phyloP scores from a whole-genome alignment of 2,888 invertebrate genomes.

The Conops quadrifasciatus region DNA sequence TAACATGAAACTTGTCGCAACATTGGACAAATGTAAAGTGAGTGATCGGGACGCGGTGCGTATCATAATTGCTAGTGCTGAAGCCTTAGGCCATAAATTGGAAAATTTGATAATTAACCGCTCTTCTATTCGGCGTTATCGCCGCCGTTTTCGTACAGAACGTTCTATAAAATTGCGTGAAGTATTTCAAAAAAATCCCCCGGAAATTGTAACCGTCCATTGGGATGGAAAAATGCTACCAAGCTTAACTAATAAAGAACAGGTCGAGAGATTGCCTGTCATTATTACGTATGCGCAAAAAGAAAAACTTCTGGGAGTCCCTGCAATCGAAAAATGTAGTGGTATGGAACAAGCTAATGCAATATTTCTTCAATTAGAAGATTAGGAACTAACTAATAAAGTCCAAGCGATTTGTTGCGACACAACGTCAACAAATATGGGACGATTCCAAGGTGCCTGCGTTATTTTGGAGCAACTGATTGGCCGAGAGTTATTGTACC shows the following conservation, averaged over 20 bases:
- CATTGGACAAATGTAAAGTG: neutral
- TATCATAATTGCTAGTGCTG: neutral
- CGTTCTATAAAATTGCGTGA: neutral
- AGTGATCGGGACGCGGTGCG: neutral
- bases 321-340: neutral
- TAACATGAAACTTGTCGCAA: neutral
- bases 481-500: conserved; percentile 67
- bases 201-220: neutral
- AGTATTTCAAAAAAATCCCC: neutral
- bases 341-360: neutral
- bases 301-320: neutral
- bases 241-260: neutral
- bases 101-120: neutral
- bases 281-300: conserved; percentile 1
- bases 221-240: neutral
- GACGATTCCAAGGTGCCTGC: neutral
- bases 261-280: neutral
- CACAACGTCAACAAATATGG: neutral
- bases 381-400: neutral
- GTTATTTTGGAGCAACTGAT: neutral
- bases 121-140: neutral
- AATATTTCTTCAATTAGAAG: neutral
- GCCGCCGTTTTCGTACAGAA: neutral
- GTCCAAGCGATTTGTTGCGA: neutral
- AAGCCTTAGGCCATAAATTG: neutral